Base-by-base conservation (phyloP, 2,888 invertebrate species). In the Auanema sp. region DNA sequence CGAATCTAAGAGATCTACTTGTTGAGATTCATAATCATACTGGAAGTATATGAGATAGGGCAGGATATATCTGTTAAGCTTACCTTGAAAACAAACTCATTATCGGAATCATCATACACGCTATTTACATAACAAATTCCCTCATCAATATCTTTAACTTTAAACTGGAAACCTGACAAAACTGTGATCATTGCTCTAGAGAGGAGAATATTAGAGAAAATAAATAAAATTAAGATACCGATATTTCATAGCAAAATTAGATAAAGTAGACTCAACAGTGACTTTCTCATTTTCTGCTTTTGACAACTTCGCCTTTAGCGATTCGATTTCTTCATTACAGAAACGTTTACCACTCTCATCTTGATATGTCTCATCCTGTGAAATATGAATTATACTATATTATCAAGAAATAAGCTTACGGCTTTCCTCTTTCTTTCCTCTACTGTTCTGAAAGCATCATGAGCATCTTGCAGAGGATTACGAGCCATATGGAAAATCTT, bases 101-200 rank as follows among this genome's bases (percentile, higher is more conserved):
- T 51, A 11, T 56, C 60, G n/a, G 51, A 50, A 16, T 58, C 65
- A 41, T 69, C 71, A 51, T 68, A 71, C 52, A 69, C 65, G 56
- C 71, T 74, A 50, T 66, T 62, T n/a, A 71, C 71, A 10, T 62
- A 50, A 21, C 66, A 66, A 14, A 69, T 60, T 6, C 71, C 73
- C 21, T 71, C 69, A 14, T 71, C 69, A 4, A 65, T 54, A 50
- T 74, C 69, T 40, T 68, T 68, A 47, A 72, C 51, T 42, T 75
- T 75, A 55, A 75, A 64, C 49, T 75, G 70, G 12, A 65, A 68
- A 12, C 75, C 75, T 10, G 72, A 72, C 21, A 75, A 49, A 12
- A 66, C 70, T 16, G 70, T 57, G 10, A 66, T 65, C 12, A 66
- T 56, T 58, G 70, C 68, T 12, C 75, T 65, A 49, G 44, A 66